Percentiles rank a stretch among this genome's conserved stretches.
These are phyloP conservation scores for Podarcis siculus DNA, from an alignment of 2,797 vertebrate species.

Conservation along the genomic window DNA sequence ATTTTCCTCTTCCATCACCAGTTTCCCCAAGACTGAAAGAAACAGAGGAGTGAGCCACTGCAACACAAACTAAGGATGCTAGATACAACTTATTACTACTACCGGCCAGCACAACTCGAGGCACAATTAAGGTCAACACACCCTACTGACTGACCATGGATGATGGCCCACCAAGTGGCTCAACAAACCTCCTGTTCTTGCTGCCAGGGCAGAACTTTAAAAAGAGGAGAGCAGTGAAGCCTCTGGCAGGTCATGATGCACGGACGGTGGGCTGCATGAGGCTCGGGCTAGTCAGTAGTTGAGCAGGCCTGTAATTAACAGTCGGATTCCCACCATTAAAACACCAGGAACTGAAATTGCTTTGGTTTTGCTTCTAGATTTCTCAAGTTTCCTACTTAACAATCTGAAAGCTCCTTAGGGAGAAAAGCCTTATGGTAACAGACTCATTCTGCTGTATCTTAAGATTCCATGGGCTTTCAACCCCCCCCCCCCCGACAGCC, in stretches of 20 bases:
- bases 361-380: too few species aligned
- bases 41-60: too few species aligned
- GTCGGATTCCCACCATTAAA: not conserved
- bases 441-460: not conserved
- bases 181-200: not conserved
- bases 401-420: not conserved
- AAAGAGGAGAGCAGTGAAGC: too few species aligned
- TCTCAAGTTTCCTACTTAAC: not conserved
- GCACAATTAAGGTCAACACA: not conserved
- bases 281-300: too few species aligned
- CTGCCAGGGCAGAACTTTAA: not conserved
- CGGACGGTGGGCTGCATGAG: too few species aligned
- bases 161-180: not conserved
- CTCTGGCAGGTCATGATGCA: not conserved
- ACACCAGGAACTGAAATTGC: not conserved
- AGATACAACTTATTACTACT: not conserved
- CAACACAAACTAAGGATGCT: not conserved
- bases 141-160: too few species aligned
- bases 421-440: not conserved
- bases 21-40: not conserved
- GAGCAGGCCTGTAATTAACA: not conserved
- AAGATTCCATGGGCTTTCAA: not conserved
- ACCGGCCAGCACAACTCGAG: not conserved
- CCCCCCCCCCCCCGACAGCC: accelerated
- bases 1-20: not conserved